Evolutionary conservation across 2,888 invertebrate genomes (phyloP), one percentile per base, ranked within the genome.

Genomic region (Philaethria dido): DNA sequence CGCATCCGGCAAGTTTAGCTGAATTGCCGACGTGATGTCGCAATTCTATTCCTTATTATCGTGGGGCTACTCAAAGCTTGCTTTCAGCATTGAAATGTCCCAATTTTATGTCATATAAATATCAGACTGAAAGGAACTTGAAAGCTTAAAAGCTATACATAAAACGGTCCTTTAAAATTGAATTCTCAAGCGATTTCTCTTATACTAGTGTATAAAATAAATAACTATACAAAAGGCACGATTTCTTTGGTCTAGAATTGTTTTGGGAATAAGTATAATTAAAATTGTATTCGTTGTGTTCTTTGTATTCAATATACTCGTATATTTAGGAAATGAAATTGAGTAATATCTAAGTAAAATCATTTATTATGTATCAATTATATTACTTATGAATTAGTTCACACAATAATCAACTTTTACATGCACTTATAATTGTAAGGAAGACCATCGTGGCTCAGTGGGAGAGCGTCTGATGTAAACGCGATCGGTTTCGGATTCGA

Each of bases 1-100:
- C 64, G 71, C 75, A 77, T 79, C 77, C 73, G 72, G 74, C 65
- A 78, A 84, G 76, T 82, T 82, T 77, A 75, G 73, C 75, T 72
- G 75, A 78, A 83, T 80, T 77, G 78, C 73, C 76, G 78, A 80
- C 80, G 80, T 80, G 79, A 80, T 77, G 72, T 70, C 77, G 77
- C 78, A 80, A 68, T 75, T 76, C 74, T 74, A 79, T 80, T 77
- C 72, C 69, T 54, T 69, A 72, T 70, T 72, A 72, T 61, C 64
- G 66, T 67, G 45, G 44, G 64, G 66, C 63, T 52, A 60, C 73
- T 68, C 59, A 70, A 70, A 44, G 64, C 59, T 48, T 20, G 50
- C 62, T 48, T 66, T 64, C 59, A 44, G 42, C 55, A 60, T 64
- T 44, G 22, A 64, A 64, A 59, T 52, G 39, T 61, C 22, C 25